Conservation (phyloP, 2,888 invertebrate genomes). For the Molorchus minor region DNA sequence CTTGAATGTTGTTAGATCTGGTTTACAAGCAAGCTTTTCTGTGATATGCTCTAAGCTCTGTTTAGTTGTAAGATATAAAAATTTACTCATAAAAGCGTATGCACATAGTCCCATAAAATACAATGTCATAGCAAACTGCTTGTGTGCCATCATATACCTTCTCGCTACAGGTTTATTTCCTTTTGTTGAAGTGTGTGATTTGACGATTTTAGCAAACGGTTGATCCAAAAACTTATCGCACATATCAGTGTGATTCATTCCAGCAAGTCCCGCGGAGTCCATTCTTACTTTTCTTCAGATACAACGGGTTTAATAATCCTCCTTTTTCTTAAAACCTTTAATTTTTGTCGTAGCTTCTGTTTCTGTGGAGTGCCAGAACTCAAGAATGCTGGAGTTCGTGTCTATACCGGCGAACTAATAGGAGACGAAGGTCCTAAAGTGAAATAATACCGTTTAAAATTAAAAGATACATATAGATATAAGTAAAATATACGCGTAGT, state of each 20-base stretch:
- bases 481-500: no score
- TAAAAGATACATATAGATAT: not conserved
- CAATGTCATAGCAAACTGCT: conserved; percentile 24
- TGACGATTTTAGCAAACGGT: conserved; percentile 22
- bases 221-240: conserved; percentile 19
- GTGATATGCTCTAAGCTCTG: not conserved
- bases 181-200: conserved; percentile 13
- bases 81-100: conserved; percentile 14
- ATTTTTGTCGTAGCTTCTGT: conserved; percentile 2
- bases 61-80: conserved; percentile 21
- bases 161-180: conserved; percentile 10
- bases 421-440: not conserved
- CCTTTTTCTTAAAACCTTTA: no score
- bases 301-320: not conserved
- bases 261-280: conserved; percentile 4
- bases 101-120: conserved; percentile 24
- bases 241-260: not conserved
- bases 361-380: conserved; percentile 11
- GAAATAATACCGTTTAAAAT: not conserved
- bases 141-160: conserved; percentile 21
- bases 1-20: conserved; percentile 15
- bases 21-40: conserved; percentile 7
- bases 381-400: conserved; percentile 12
- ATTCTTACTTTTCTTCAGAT: not conserved
- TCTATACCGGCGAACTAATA: not conserved